Base-by-base conservation (phyloP, 2,888 invertebrate species). In the Arrhopalites spinosus region DNA sequence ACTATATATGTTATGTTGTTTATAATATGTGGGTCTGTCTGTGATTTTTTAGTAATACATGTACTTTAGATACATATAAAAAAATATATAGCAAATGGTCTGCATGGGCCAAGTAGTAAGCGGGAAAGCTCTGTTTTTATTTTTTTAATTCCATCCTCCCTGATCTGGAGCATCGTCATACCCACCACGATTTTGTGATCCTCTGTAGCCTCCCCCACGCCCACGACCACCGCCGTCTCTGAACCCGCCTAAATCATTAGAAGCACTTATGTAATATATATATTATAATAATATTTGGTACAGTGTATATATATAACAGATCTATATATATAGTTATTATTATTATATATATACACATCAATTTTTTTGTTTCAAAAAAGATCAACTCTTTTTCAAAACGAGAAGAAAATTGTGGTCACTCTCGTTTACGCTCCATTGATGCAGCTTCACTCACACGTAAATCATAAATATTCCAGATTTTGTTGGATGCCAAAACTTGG, bases 111-210 rank as follows among this genome's bases (percentile, higher is more conserved):
- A 72, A 72, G 72, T 61, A 72, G 74, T 68, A 68, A 68, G 56
- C 56, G 43, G 74, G 64, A 74, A 74, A 73, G 77, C 75, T 77
- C 75, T 73, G 20, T 73, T 20, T 64, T 71, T 43, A 45, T 43
- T 43, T 69, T 30, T 63, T 64, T 76, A 78, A 72, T 78, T 78
- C 78, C 78, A 78, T 76, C 76, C 78, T 43, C 76, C 73, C 63
- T 68, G 63, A 56, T 75, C 73, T 68, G 79, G 77, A 80, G 79
- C 79, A 77, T 77, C 77, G 78, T 78, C 80, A 78, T 36, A 36
- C 29, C 79, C 77, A 43, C 36, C 36, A 36, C 36, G 36, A 36
- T 11, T 36, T 36, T n/a, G n/a, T n/a, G n/a, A n/a, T n/a, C 77
- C 75, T 61, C 79, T 76, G 68, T 69, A 67, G 25, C 75, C 71